Conservation (phyloP, 2,888 invertebrate species). For the Lepidonotus clava region DNA sequence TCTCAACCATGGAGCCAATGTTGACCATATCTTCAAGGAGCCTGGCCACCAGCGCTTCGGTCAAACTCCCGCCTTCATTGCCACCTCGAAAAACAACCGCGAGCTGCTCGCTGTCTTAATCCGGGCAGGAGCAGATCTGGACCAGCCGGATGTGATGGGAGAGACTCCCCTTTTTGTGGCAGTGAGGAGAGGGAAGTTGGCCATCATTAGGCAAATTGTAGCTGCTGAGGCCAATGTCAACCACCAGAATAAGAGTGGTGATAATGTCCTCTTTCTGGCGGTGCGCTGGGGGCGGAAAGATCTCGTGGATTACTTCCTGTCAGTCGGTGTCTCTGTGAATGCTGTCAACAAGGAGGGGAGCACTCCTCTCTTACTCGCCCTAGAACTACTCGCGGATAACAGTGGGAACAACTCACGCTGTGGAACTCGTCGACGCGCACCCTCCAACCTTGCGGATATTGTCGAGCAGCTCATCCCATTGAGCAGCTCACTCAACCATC, state of each 20-base stretch:
- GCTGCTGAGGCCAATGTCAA: conserved; percentile 49
- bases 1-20: conserved; percentile 51
- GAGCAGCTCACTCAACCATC: conserved; percentile 41
- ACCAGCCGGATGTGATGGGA: conserved; percentile 50
- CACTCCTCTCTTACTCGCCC: conserved; percentile 57
- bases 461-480: conserved; percentile 53
- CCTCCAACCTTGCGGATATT: conserved; percentile 59
- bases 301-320: conserved; percentile 57
- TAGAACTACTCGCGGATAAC: conserved; percentile 56
- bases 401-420: background rate
- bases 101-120: conserved; percentile 54
- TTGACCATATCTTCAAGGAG: conserved; percentile 60
- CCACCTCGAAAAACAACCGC: conserved; percentile 58
- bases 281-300: conserved; percentile 58
- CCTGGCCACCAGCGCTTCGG: conserved; percentile 56
- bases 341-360: conserved; percentile 52
- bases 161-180: conserved; percentile 60
- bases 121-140: conserved; percentile 44
- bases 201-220: conserved; percentile 57
- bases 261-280: conserved; percentile 58
- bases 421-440: conserved; percentile 57
- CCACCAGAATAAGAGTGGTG: conserved; percentile 55
- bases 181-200: conserved; percentile 57
- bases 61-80: conserved; percentile 59
- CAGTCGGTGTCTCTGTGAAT: conserved; percentile 7